Conservation (phyloP, 2,888 invertebrate species). For the Sarcophaga variegata region DNA sequence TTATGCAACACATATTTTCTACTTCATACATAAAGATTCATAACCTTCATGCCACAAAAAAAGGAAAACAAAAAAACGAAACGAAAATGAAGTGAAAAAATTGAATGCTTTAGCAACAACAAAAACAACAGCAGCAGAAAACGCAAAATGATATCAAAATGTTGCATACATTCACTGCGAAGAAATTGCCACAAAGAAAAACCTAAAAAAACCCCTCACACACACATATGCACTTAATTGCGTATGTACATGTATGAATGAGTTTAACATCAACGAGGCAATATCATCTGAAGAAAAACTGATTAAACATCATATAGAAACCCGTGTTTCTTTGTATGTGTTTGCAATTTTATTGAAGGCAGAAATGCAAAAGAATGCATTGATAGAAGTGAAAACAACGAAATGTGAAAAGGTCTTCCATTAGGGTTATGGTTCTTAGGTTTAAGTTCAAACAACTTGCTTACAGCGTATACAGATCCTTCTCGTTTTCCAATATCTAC, state of each 20-base stretch:
- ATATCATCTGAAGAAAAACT: slow-evolving; percentile 53
- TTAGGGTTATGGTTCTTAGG: no score
- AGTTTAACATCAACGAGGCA: slow-evolving; percentile 10
- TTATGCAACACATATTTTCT: slow-evolving; percentile 51
- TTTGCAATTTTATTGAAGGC: slow-evolving; percentile 35
- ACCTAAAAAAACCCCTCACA: not conserved
- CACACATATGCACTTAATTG: not conserved
- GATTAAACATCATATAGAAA: slow-evolving; percentile 56
- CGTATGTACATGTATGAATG: not conserved
- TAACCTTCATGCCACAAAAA: slow-evolving; percentile 57
- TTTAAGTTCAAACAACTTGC: no score
- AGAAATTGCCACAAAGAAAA: slow-evolving; percentile 40
- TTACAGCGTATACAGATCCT: no score
- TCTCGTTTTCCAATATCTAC: no score
- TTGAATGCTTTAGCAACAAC: not conserved
- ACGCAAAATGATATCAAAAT: slow-evolving; percentile 51
- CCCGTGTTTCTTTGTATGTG: not conserved
- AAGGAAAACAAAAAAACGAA: no score
- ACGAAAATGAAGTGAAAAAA: slow-evolving; percentile 3
- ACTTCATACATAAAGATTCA: slow-evolving; percentile 58
- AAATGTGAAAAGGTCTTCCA: no score
- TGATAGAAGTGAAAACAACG: no score
- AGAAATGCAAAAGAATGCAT: not conserved
- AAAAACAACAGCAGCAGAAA: not conserved
- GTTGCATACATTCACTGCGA: slow-evolving; percentile 32